Percentiles rank a stretch among this genome's conserved stretches.
Conservation (phyloP, 2,888 invertebrate genomes). For the Griposia aprilina region DNA sequence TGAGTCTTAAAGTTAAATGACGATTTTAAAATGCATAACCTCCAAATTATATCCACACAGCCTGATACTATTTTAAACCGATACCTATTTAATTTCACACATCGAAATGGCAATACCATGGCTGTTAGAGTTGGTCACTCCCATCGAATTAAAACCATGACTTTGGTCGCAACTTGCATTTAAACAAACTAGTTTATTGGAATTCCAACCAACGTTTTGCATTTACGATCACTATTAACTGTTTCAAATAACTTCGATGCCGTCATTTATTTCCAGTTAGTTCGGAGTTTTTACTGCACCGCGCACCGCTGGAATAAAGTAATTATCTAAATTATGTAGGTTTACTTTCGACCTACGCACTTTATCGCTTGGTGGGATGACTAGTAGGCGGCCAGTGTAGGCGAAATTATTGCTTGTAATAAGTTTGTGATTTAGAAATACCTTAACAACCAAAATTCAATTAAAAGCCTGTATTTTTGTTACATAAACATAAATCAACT, state of each 20-base stretch:
- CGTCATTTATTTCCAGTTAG: conserved; percentile 51
- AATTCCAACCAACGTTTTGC: conserved; percentile 53
- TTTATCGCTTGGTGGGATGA: conserved; percentile 32
- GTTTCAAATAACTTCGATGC: conserved; percentile 54
- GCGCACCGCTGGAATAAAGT: conserved; percentile 46
- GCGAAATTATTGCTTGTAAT: conserved; percentile 46
- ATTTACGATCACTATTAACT: conserved; percentile 59
- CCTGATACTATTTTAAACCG: not conserved
- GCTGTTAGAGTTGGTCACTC: conserved; percentile 15
- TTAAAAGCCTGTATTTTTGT: not conserved
- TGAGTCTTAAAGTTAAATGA: not conserved
- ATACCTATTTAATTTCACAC: not conserved
- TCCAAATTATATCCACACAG: not conserved
- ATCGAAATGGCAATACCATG: conserved; percentile 2
- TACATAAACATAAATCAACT: not conserved
- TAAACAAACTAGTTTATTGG: conserved; percentile 50
- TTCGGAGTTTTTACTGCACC: conserved; percentile 49
- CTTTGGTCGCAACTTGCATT: conserved; percentile 47
- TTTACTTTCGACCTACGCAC: conserved; percentile 52
- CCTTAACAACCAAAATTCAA: conserved; percentile 20
- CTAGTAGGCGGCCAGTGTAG: conserved; percentile 51
- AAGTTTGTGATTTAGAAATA: conserved; percentile 45
- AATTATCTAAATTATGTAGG: conserved; percentile 57
- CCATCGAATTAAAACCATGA: conserved; percentile 20
- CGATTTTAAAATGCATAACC: not conserved